These are phyloP conservation scores for Bedellia somnulentella DNA, from an alignment of 2,888 invertebrate genomes.

Conservation along the genomic window DNA sequence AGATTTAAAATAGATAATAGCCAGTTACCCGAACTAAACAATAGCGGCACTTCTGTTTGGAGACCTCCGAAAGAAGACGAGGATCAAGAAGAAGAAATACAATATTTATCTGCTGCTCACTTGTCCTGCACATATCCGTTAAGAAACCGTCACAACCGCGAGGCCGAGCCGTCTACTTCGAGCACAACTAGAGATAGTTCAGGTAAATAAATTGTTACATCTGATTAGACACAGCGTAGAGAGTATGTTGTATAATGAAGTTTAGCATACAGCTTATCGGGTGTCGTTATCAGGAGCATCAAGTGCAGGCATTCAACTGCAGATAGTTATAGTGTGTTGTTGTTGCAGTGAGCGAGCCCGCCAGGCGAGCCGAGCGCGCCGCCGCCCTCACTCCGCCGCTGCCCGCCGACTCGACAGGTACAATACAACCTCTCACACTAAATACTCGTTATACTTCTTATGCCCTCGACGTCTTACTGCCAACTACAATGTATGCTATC, in stretches of 20 bases:
- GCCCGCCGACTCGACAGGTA: no score
- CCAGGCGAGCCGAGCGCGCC: conserved; percentile 21
- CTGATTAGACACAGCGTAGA: no score
- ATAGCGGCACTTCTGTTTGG: conserved; percentile 18
- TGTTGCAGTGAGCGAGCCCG: conserved; percentile 37
- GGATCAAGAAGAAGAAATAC: conserved; percentile 29
- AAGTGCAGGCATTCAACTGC: conserved; percentile 31
- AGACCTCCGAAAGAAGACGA: conserved; percentile 13
- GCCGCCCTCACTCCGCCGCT: conserved; percentile 26
- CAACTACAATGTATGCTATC: no score
- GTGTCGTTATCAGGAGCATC: conserved; percentile 33
- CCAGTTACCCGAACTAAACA: conserved; percentile 28
- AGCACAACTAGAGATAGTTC: conserved; percentile 35
- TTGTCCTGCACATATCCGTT: conserved; percentile 27
- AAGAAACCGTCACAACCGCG: conserved; percentile 29
- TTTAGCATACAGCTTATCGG: conserved; percentile 26
- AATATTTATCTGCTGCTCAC: conserved; percentile 19
- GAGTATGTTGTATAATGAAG: no score
- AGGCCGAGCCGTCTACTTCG: conserved; percentile 34
- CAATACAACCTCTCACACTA: no score
- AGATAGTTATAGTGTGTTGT: conserved; percentile 29
- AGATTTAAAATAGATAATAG: conserved; percentile 58
- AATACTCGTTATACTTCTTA: no score
- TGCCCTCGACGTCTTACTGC: no score
- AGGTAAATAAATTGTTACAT: conserved; percentile 24